Base-by-base conservation (phyloP, 2,113 vertebrate genomes). In the Leuciscus idus region DNA sequence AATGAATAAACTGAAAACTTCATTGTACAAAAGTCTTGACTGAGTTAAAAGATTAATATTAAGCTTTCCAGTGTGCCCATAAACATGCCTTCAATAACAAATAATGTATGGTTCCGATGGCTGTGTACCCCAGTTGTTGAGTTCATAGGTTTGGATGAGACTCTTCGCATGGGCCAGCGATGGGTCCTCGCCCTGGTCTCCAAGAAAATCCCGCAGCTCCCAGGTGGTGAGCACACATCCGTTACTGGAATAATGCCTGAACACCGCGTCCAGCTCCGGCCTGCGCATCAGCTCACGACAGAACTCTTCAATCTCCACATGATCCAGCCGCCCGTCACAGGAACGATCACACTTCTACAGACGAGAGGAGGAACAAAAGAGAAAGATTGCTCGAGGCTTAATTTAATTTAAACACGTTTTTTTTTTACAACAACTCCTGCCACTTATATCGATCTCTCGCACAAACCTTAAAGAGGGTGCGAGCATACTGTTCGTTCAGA, bases 261-360 rank as follows among this genome's bases (percentile, higher is more conserved):
- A 99, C 5, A 99, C 94, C 0, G 95, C 92, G 80, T 99, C 97
- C 90, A 99, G 87, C 95, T 99, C 98, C 0, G 97, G 97, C 21
- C 98, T 94, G 3, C 94, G 95, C 95, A 99, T 93, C 88, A 99
- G 95, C 91, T 94, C 95, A 48, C 95, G 95, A 89, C 98, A 97
- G 84, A 99, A 99, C 91, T 96, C 96, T 90, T 98, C 98, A 0
- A 98, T 96, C 92, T 99, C 98, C 0, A 89, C n/a, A 4, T 95
- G 97, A 85, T 99, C 97, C 90, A 99, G 92, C 0, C 96, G 94
- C 59, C 93, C 94, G 0, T 97, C 93, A 0, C 94, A 94, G 0
- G 98, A 98, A 36, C 68, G 92, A 92, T 99, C 98, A 5, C 97
- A 97, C 81, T 97, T 96, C 98, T 99, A 92, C 73, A 85, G 46